Evolutionary conservation across 2,797 vertebrate genomes (phyloP), one percentile per base, ranked within the genome.

Genomic region (Poeciliopsis presidionis): DNA sequence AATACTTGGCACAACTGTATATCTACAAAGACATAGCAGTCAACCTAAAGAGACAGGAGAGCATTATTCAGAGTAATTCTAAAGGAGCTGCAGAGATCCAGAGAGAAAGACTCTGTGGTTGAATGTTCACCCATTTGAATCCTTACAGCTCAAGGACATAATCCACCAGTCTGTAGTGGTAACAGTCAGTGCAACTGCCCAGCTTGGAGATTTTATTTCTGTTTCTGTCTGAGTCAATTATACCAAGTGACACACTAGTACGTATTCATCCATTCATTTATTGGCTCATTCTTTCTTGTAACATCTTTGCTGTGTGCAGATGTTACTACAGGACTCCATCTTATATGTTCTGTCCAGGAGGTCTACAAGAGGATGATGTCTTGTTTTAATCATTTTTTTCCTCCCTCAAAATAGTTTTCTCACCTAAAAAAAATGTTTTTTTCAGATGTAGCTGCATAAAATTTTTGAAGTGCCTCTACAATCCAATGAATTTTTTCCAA

Each of bases 151-250:
- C 2, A 69, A 7, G 5, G 65, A 69, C 22, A 69, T 25, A 69
- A 69, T 69, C 25, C 39, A 43, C 39, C 39, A 43, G 65, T 69
- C 65, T n/a, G 65, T n/a, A 69, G 74, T 75, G 88, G 91, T 92
- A 86, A 87, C 93, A 91, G 90, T 80, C 90, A 1, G 91, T 85
- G 79, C 91, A 63, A 1, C 6, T 78, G 76, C 36, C 77, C 78
- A 22, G 75, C 18, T 75, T 80, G 75, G 13, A 59, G 22, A n/a
- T 80, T 75, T 65, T 76, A 70, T 67, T 25, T 25, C 79, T 72
- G 30, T 55, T 41, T 51, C 73, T 57, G 41, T 65, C 72, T 39
- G 73, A 71, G 39, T 69, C 43, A 39, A 74, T 45, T 57, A 63
- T 20, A 69, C n/a, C 76, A 74, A 78, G 73, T 82, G 1, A 72